These are phyloP conservation scores for Shinisaurus crocodilurus DNA, from an alignment of 2,113 vertebrate genomes.

Conservation along the genomic window DNA sequence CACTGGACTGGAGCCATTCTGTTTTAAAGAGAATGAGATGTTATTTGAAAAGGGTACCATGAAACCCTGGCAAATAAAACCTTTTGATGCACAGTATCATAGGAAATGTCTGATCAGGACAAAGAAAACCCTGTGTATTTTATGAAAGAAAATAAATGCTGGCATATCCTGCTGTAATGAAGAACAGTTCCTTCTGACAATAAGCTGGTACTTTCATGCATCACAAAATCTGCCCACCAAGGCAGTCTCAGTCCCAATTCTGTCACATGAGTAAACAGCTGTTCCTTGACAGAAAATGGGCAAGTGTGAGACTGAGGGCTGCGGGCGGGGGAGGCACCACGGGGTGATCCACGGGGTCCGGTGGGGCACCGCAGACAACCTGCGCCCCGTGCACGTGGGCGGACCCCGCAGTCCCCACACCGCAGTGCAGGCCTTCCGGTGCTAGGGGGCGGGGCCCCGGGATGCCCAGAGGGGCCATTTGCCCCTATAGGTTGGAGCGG, in stretches of 20 bases:
- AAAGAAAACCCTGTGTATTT: constrained; percentile 20
- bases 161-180: constrained; percentile 13
- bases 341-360: no score
- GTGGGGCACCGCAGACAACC: no score
- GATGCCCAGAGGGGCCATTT: no score
- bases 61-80: background rate
- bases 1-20: background rate
- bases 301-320: background rate
- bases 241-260: background rate
- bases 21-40: background rate
- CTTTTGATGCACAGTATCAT: background rate
- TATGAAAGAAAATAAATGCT: constrained; percentile 35
- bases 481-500: no score
- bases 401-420: no score
- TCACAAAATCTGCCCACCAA: constrained; percentile 18
- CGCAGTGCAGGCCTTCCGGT: no score
- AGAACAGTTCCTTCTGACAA: background rate
- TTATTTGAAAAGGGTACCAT: constrained; percentile 13
- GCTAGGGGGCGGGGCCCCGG: no score
- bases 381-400: no score
- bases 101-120: background rate
- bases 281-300: background rate
- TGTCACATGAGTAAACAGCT: constrained; percentile 8
- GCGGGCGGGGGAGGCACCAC: no score
- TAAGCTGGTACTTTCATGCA: constrained; percentile 29